Evolutionary conservation across 2,113 vertebrate genomes (phyloP).

Genomic region (Alethe diademata): DNA sequence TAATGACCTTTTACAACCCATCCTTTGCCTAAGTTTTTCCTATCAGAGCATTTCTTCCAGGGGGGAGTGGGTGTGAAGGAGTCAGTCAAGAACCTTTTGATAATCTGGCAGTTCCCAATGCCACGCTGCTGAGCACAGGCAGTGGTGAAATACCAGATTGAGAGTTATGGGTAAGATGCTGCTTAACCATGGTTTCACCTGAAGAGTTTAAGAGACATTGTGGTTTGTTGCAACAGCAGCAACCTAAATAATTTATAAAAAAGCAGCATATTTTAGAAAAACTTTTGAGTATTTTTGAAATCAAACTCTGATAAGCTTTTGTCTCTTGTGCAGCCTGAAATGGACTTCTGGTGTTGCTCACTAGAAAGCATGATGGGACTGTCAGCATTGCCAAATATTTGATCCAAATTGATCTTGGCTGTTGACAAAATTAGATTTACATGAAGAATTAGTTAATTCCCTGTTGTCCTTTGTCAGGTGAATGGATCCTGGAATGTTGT

Average conservation of each 20-base stretch:
- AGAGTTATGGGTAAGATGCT: not conserved
- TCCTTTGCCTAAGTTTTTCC: not conserved
- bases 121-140: not conserved
- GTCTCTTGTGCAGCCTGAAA: not conserved
- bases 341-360: not conserved
- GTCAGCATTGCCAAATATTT: not conserved
- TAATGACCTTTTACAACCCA: constrained; percentile 28
- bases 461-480: not conserved
- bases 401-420: not conserved
- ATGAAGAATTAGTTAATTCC: not conserved
- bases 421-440: not conserved
- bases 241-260: not conserved
- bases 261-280: not conserved
- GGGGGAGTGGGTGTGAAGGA: not conserved
- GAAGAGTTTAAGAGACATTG: not conserved
- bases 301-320: not conserved
- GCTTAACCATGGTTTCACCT: not conserved
- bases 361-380: not conserved
- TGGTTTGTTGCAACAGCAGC: not conserved
- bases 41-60: not conserved
- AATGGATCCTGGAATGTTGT: not conserved
- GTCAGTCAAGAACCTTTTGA: not conserved
- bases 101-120: not conserved
- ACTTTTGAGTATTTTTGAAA: not conserved
- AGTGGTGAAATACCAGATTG: not conserved